phyloP scores from a whole-genome alignment of 2,888 invertebrate species.

The Hyppa rectilinea region DNA sequence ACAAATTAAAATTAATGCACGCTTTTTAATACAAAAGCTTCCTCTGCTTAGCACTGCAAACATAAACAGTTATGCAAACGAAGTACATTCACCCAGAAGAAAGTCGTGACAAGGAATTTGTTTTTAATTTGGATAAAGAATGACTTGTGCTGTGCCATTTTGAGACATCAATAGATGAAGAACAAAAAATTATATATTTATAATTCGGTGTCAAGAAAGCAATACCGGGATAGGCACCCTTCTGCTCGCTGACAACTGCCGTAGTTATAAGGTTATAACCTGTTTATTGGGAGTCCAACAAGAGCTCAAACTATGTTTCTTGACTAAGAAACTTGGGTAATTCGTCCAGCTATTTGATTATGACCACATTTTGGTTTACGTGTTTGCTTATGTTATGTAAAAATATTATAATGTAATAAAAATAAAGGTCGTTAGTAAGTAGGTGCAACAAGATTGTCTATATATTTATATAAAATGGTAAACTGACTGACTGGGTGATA shows the following conservation, averaged over 20 bases:
- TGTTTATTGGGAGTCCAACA: background rate
- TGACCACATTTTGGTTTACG: background rate
- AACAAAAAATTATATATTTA: background rate
- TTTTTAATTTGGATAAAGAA: background rate
- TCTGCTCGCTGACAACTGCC: background rate
- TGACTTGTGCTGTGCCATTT: background rate
- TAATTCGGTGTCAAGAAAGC: background rate
- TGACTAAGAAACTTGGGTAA: background rate
- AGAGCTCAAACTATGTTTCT: background rate
- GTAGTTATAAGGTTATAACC: background rate
- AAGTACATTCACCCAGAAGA: background rate
- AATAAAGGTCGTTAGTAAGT: too few species aligned
- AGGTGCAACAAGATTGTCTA: too few species aligned
- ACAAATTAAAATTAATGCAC: constrained; percentile 58
- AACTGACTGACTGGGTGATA: too few species aligned
- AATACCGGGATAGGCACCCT: background rate
- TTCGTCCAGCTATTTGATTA: background rate
- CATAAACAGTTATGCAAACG: constrained; percentile 12
- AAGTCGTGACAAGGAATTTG: background rate
- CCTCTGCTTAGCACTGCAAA: background rate
- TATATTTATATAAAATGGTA: too few species aligned
- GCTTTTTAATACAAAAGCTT: constrained; percentile 46
- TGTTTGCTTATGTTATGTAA: background rate
- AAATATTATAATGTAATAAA: background rate
- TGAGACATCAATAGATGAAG: background rate